Evolutionary conservation across 1,140 invertebrate species (phyloP).

Genomic region (Drosophila parabipectinata): DNA sequence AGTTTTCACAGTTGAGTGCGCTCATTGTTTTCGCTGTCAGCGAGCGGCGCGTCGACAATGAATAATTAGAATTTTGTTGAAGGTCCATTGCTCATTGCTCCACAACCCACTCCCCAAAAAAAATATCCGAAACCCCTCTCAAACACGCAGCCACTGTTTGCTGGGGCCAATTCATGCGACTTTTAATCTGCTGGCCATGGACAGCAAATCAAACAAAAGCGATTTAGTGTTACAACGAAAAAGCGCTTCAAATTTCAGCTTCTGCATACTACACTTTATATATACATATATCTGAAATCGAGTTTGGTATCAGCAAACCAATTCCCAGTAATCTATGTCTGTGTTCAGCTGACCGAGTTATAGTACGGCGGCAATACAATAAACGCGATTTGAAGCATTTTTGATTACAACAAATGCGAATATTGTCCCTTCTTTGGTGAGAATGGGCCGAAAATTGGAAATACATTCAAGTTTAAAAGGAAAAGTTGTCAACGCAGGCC

Average conservation of each 20-base stretch:
- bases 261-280: background rate
- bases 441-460: too few species aligned
- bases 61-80: constrained; percentile 75
- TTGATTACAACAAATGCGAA: too few species aligned
- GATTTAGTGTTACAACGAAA: constrained; percentile 14
- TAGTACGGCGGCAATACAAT: background rate
- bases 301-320: background rate
- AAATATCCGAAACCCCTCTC: background rate
- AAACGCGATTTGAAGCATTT: background rate
- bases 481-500: too few species aligned
- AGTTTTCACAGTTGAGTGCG: constrained; percentile 76
- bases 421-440: background rate
- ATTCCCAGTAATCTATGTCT: constrained; percentile 26
- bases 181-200: constrained; percentile 49
- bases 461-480: too few species aligned
- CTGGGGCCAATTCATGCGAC: constrained; percentile 43
- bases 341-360: background rate
- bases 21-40: constrained; percentile 77
- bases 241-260: constrained; percentile 8
- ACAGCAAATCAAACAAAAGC: constrained; percentile 39
- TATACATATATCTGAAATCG: background rate
- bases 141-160: constrained; percentile 24
- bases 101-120: background rate
- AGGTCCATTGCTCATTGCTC: constrained; percentile 57
- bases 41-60: constrained; percentile 72